Evolutionary conservation across 2,797 vertebrate species (phyloP), one percentile per base, ranked within the genome.

Genomic region (Sebastes baramenuke): DNA sequence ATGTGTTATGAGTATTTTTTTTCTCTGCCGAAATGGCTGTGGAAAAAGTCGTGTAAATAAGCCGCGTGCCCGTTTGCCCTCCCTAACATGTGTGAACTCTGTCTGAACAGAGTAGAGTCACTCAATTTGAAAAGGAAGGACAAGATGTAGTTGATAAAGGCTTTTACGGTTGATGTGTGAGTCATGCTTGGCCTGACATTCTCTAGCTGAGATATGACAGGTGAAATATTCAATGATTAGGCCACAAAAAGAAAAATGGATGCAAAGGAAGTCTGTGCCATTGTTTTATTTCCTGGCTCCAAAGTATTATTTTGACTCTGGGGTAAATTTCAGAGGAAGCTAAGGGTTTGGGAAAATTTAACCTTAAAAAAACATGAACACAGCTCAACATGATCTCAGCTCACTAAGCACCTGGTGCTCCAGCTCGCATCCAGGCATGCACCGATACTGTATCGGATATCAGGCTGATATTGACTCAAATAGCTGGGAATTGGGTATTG

Each of bases 1-100:
- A 88, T 87, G 86, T 81, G 77, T 83, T 89, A 79, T 70, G 68
- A 59, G 73, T 81, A 24, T 79, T 81, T 85, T 80, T 16, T 34
- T 66, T 24, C 56, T 75, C 42, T 32, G 36, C 7, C 25, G 24
- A 67, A 83, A 81, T 86, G 72, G 34, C 56, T 77, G 77, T 75
- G 77, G 83, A 67, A 77, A 52, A 74, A 65, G 62, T 76, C 1
- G 0, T 49, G 58, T 79, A 77, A 86, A 85, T 80, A 86, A 79
- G 79, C 66, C 13, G 1, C 61, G 55, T 69, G 71, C 46, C 62
- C 49, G 2, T 83, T 81, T 78, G 56, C 30, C 73, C 75, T 74
- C 32, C 8, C n/a, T 27, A 74, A 73, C 59, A 24, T 5, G 52
- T 62, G 77, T 68, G 59, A 80, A 72, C 67, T 72, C 60, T 36